Conservation (phyloP, 1,140 invertebrate genomes). For the Acyrthosiphon pisum region DNA sequence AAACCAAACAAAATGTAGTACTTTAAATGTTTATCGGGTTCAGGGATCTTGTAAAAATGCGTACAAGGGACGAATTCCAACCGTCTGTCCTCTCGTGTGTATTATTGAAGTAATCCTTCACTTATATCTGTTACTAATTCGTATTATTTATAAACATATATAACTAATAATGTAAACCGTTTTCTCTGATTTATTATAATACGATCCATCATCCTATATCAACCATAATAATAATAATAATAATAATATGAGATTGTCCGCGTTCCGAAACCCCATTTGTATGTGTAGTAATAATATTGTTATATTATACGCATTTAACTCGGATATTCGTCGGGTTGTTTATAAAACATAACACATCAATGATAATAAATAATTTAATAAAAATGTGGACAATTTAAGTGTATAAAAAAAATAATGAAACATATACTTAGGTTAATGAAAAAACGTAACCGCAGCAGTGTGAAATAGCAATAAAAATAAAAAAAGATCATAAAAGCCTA, state of each 20-base stretch:
- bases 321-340: neutral
- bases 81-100: neutral
- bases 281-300: neutral
- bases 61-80: neutral
- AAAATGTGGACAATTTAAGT: neutral
- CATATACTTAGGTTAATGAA: conserved; percentile 35
- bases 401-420: neutral
- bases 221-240: no score
- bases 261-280: neutral
- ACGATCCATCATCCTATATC: neutral
- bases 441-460: neutral
- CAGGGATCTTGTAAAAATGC: neutral
- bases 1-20: neutral
- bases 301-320: neutral
- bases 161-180: neutral
- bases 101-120: neutral
- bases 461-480: conserved; percentile 32
- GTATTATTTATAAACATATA: neutral
- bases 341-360: neutral
- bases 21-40: conserved; percentile 3
- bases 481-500: conserved; percentile 19
- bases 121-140: neutral
- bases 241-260: neutral
- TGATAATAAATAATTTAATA: conserved; percentile 25
- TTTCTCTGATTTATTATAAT: neutral